Base-by-base conservation (phyloP, 2,113 vertebrate genomes). In the Brachyhypopomus gauderio region DNA sequence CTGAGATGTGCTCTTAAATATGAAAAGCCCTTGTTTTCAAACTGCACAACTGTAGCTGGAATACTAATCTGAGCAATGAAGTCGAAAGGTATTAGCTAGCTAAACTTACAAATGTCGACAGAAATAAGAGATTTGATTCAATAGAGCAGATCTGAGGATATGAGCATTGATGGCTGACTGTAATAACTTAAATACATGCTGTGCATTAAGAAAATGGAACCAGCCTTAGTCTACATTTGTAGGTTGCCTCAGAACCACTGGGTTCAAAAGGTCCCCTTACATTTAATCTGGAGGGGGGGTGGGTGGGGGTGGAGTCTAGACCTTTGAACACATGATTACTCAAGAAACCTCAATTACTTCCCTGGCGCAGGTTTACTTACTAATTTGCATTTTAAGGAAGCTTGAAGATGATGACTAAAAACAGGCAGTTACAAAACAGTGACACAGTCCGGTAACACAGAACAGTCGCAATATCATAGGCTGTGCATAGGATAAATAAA, bases 401-500 rank as follows among this genome's bases (percentile, higher is more conserved):
- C 67, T 30, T 63, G 30, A 36, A 19, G 59, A 60, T 20, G 22
- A 75, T 8, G 66, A 72, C 20, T 17, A 45, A 56, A 92, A 94
- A 89, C 88, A 80, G 78, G 90, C 85, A 90, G 85, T 89, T 76
- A 89, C 88, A 90, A 90, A 89, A 90, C 91, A 92, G 92, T 84
- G 88, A 95, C 96, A 98, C 96, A 97, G 95, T 96, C 95, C 78
- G 88, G 93, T 92, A 91, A 95, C 95, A 95, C 93, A 95, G 93
- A 96, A 96, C 95, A 97, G 97, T 98, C 96, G 94, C 93, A 55
- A 94, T 94, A 94, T 93, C 89, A 71, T 95, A 96, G 94, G 94
- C 96, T 94, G 95, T 98, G 96, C 96, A 98, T 96, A 98, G 96
- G 95, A 94, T 95, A 95, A 94, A 94, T 97, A 98, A 98, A 98